Evolutionary conservation across 2,113 vertebrate genomes (phyloP).

Genomic region (Orthonyx spaldingii): DNA sequence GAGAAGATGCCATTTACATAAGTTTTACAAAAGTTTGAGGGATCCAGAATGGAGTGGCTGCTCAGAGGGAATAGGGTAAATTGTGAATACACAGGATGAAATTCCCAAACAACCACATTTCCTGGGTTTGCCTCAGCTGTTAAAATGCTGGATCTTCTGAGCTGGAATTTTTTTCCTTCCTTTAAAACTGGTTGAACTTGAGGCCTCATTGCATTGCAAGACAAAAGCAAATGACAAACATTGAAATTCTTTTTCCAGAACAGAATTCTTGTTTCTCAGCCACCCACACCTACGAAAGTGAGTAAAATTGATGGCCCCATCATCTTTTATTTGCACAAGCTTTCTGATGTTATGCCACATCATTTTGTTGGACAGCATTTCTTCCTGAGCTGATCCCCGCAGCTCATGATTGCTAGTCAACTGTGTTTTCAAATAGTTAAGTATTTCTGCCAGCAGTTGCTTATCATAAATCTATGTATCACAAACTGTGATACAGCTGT

Average conservation of each 20-base stretch:
- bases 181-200: neutral
- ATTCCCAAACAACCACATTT: neutral
- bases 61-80: neutral
- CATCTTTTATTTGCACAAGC: neutral
- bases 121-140: neutral
- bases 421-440: neutral
- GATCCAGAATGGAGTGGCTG: neutral
- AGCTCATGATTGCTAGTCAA: neutral
- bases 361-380: neutral
- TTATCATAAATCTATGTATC: neutral
- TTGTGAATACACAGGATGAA: neutral
- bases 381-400: neutral
- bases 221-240: neutral
- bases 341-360: neutral
- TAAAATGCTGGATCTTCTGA: neutral
- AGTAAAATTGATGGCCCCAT: neutral
- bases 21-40: neutral
- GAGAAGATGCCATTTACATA: neutral
- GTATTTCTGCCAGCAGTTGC: neutral
- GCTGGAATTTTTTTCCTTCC: neutral
- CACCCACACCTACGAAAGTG: neutral
- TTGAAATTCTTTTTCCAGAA: neutral
- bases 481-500: neutral
- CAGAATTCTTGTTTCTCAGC: neutral
- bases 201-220: neutral